Evolutionary conservation across 2,888 invertebrate species (phyloP), one percentile per base, ranked within the genome.

Genomic region (Drosophila trichaetosa): DNA sequence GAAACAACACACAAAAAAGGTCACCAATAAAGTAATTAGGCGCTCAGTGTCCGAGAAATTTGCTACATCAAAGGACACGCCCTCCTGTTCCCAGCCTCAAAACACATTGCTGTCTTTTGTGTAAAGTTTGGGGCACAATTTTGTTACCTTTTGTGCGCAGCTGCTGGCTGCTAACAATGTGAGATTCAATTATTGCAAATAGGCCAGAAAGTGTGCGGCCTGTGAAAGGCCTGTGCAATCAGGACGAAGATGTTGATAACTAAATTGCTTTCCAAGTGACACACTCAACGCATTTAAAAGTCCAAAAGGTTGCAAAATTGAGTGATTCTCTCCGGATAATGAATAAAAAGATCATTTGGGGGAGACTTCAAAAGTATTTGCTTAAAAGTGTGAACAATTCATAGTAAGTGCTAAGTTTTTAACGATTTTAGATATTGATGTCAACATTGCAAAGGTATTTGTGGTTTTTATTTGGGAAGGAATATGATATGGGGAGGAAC

Each of bases 41-140:
- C 83, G 90, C 89, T 87, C 86, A 88, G 81, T 87, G 90, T 90
- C 87, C 87, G 88, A 87, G 80, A 87, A 87, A 89, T 88, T 85
- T 88, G 88, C 69, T 75, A 89, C 90, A 88, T 87, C 86, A 87
- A 87, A 89, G 81, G 86, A 70, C 74, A 66, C 52, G 51, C 21
- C 48, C 31, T 48, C 27, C 56, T 24, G 18, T n/a, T 40, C 63
- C 46, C 57, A 46, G 33, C 56, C 52, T n/a, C 13, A 57, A 73
- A 63, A 65, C 60, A 66, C 57, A 42, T 31, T 57, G 54, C 51
- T 64, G 65, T 64, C 73, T 79, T 79, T 87, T 85, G 87, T 82
- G 42, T 59, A 62, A 75, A 59, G 68, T 70, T 74, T 52, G 57
- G 46, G 52, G 59, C 49, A 77, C 62, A 56, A 40, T 67, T 80